Percentiles rank a stretch among this genome's conserved stretches.
phyloP scores from a whole-genome alignment of 2,797 vertebrate species.

The Austrolebias charrua region DNA sequence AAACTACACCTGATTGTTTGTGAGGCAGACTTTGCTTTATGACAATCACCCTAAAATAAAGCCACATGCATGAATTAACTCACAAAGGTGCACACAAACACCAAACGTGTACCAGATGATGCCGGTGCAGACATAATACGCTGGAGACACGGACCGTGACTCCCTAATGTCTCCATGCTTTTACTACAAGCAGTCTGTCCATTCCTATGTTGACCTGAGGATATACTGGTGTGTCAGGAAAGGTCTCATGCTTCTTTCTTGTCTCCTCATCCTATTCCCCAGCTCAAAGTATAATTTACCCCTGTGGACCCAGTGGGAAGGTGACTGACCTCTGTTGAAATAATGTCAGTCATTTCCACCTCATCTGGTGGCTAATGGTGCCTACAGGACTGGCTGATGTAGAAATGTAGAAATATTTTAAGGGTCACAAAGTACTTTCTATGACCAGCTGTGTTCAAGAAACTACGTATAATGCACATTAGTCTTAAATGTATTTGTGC shows the following conservation, averaged over 20 bases:
- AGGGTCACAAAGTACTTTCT: conserved; percentile 19
- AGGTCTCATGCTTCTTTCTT: conserved; percentile 8
- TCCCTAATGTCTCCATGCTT: conserved; percentile 34
- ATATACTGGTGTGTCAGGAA: conserved; percentile 3
- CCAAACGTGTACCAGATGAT: conserved; percentile 25
- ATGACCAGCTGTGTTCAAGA: conserved; percentile 11
- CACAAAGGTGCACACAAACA: conserved; percentile 11
- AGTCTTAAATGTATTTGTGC: not conserved
- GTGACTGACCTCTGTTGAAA: conserved; percentile 66
- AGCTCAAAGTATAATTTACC: conserved; percentile 63
- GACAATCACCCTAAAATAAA: not conserved
- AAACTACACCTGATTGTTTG: too few species aligned
- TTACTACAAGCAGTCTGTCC: conserved; percentile 48
- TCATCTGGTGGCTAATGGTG: conserved; percentile 71
- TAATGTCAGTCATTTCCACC: conserved; percentile 62
- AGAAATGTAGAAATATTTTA: conserved; percentile 26
- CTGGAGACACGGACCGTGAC: conserved; percentile 40
- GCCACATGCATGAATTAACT: conserved; percentile 13
- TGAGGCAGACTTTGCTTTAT: too few species aligned
- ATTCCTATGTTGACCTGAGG: conserved; percentile 60
- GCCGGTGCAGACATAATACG: conserved; percentile 19
- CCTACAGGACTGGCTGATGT: conserved; percentile 51
- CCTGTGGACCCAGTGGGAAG: conserved; percentile 54
- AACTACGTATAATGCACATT: conserved; percentile 2
- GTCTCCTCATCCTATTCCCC: conserved; percentile 28